These are phyloP conservation scores for Ophion costatus DNA, from an alignment of 2,888 invertebrate genomes.

Conservation along the genomic window DNA sequence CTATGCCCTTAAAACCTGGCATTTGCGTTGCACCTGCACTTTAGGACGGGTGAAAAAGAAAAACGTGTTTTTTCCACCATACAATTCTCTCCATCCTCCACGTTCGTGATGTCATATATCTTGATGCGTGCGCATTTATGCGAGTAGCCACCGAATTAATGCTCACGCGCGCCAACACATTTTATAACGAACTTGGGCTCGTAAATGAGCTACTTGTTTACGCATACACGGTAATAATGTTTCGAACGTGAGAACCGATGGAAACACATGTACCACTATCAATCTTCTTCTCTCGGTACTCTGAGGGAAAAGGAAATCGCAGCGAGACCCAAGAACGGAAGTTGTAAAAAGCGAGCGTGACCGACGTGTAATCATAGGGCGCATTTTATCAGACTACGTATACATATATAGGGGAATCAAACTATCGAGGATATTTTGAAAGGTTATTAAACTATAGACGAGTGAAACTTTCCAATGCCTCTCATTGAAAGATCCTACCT, in stretches of 20 bases:
- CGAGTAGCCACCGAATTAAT: neutral
- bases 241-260: constrained; percentile 66
- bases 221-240: constrained; percentile 52
- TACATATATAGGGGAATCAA: neutral
- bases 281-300: neutral
- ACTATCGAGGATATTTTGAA: constrained; percentile 30
- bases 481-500: neutral
- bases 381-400: neutral
- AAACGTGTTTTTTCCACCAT: neutral
- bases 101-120: constrained; percentile 6
- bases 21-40: constrained; percentile 1
- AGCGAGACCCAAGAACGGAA: constrained; percentile 26
- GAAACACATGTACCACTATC: constrained; percentile 55
- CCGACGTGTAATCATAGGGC: constrained; percentile 45
- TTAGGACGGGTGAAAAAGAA: neutral
- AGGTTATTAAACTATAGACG: neutral
- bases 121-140: neutral
- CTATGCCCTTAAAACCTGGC: neutral
- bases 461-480: neutral
- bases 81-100: neutral
- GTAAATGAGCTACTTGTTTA: constrained; percentile 24
- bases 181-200: constrained; percentile 11
- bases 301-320: constrained; percentile 4
- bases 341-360: constrained; percentile 61
- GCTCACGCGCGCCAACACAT: constrained; percentile 27